These are phyloP conservation scores for Gyps fulvus DNA, from an alignment of 2,113 vertebrate species.

Conservation along the genomic window DNA sequence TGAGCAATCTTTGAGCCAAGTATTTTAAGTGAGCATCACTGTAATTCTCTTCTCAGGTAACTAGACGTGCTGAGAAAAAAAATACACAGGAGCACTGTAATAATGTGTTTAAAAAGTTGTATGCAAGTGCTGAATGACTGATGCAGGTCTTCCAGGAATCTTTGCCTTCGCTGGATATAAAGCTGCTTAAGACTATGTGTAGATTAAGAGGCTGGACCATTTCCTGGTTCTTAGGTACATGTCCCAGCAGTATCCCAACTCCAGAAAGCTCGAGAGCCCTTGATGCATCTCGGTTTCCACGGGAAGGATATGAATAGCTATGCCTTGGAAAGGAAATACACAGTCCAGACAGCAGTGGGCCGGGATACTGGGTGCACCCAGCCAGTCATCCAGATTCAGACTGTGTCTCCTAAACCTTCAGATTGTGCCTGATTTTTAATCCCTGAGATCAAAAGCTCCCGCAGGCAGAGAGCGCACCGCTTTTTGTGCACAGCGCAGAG, in stretches of 20 bases:
- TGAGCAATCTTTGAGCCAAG: background rate
- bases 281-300: background rate
- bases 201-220: background rate
- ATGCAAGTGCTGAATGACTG: background rate
- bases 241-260: background rate
- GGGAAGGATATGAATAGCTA: background rate
- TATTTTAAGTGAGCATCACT: background rate
- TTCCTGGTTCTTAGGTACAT: background rate
- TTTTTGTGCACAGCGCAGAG: background rate
- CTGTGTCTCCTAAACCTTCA: background rate
- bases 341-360: background rate
- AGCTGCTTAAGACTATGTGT: background rate
- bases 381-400: background rate
- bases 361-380: background rate
- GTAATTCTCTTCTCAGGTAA: background rate
- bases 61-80: background rate
- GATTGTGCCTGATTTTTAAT: background rate
- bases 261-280: background rate
- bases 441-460: background rate
- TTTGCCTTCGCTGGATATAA: background rate
- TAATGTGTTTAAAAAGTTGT: background rate
- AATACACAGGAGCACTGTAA: background rate
- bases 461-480: fast-evolving
- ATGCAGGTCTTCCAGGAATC: background rate
- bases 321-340: background rate